These are phyloP conservation scores for Globia sparganii DNA, from an alignment of 2,888 invertebrate genomes.

Conservation along the genomic window DNA sequence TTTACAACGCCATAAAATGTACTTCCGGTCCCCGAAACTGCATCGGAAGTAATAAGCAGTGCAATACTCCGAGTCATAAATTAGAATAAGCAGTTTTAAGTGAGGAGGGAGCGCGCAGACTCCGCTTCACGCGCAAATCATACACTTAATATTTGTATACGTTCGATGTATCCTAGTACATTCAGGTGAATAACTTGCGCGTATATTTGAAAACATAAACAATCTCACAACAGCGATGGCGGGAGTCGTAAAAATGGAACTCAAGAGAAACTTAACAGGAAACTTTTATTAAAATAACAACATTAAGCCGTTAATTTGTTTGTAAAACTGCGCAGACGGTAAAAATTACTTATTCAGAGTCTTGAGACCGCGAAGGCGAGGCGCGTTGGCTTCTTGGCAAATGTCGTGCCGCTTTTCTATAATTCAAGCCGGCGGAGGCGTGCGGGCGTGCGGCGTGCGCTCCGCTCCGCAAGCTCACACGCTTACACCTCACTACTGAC, in stretches of 20 bases:
- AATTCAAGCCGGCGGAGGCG: slow-evolving; percentile 79
- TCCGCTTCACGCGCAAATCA: slow-evolving; percentile 69
- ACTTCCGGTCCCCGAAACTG: slow-evolving; percentile 87
- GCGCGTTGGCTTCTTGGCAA: slow-evolving; percentile 79
- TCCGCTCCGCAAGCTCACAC: slow-evolving; percentile 33
- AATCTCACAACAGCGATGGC: slow-evolving; percentile 81
- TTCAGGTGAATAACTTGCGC: slow-evolving; percentile 59
- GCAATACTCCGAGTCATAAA: slow-evolving; percentile 87
- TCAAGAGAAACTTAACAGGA: slow-evolving; percentile 81
- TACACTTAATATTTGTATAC: slow-evolving; percentile 63
- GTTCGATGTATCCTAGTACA: slow-evolving; percentile 57
- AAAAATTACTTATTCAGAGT: slow-evolving; percentile 88
- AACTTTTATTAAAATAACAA: slow-evolving; percentile 90
- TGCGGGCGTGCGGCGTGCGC: slow-evolving; percentile 22
- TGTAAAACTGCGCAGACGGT: slow-evolving; percentile 89
- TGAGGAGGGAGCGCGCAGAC: slow-evolving; percentile 77
- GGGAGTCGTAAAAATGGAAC: slow-evolving; percentile 86
- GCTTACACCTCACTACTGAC: slow-evolving; percentile 35
- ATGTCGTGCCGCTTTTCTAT: slow-evolving; percentile 83
- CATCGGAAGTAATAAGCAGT: slow-evolving; percentile 88
- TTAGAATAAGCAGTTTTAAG: slow-evolving; percentile 89
- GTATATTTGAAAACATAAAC: slow-evolving; percentile 82
- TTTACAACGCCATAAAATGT: slow-evolving; percentile 88
- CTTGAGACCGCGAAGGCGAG: slow-evolving; percentile 81
- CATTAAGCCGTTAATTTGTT: slow-evolving; percentile 89